These are phyloP conservation scores for Prionailurus viverrinus DNA, from an alignment of 2,113 vertebrate genomes.

Conservation along the genomic window DNA sequence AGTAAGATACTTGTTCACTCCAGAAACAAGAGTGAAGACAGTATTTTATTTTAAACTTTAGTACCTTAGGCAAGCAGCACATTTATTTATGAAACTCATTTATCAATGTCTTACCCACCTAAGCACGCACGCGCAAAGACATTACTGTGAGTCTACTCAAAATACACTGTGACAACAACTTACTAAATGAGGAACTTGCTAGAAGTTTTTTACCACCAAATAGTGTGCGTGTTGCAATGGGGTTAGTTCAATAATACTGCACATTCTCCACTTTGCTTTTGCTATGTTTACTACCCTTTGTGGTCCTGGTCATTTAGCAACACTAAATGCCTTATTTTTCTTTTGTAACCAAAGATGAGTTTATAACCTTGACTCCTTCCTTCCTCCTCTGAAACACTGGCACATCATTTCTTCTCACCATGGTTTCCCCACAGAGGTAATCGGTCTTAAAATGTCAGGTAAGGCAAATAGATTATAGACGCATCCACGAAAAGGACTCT, in stretches of 20 bases:
- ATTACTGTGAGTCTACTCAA: background rate
- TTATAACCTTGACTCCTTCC: background rate
- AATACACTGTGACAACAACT: background rate
- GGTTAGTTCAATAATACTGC: background rate
- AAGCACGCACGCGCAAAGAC: background rate
- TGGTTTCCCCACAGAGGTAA: background rate
- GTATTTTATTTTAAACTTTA: conserved; percentile 57
- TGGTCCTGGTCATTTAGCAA: background rate
- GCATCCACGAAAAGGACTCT: background rate
- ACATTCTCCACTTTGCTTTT: background rate
- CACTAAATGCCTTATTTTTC: conserved; percentile 2
- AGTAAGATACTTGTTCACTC: background rate
- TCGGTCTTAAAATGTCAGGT: background rate
- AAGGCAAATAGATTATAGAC: background rate
- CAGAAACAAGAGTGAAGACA: conserved; percentile 31
- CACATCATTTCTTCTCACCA: background rate
- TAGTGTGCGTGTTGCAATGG: background rate
- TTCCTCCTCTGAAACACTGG: background rate
- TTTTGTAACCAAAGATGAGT: conserved; percentile 50
- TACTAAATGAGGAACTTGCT: conserved; percentile 38
- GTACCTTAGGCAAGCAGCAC: background rate
- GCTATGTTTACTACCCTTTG: background rate
- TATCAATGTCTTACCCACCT: background rate
- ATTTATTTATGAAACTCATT: conserved; percentile 43
- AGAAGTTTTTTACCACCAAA: conserved; percentile 5